Percentiles rank a stretch among this genome's conserved stretches.
These are phyloP conservation scores for Babylonia areolata DNA, from an alignment of 1,140 invertebrate genomes.

Conservation along the genomic window DNA sequence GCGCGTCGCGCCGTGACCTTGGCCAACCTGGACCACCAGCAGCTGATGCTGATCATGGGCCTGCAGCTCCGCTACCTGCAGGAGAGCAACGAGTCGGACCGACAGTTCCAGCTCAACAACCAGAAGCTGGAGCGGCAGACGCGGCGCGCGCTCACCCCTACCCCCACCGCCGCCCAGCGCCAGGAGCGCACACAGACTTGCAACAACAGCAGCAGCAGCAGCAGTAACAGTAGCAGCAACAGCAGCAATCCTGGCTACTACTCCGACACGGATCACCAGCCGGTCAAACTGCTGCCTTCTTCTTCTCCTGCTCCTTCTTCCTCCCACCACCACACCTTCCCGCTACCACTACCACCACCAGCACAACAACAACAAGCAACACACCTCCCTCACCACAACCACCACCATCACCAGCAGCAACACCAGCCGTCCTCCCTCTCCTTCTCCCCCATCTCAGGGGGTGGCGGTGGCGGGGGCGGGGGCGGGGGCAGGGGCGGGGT, in stretches of 20 bases:
- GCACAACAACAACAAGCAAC: too few species aligned
- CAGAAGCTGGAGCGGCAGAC: slow-evolving; percentile 26
- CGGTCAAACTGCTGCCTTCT: slow-evolving; percentile 57
- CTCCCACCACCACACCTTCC: slow-evolving; percentile 33
- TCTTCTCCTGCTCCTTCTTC: slow-evolving; percentile 55
- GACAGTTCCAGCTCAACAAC: background rate
- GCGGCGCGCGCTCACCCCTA: slow-evolving; percentile 42
- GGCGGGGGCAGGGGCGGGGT: too few species aligned
- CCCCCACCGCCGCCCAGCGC: slow-evolving; percentile 41
- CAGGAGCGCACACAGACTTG: slow-evolving; percentile 40
- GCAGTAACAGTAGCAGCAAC: slow-evolving; percentile 3
- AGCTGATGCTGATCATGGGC: slow-evolving; percentile 67
- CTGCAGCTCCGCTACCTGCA: slow-evolving; percentile 68
- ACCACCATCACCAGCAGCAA: too few species aligned
- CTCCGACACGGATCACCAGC: background rate
- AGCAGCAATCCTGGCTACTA: background rate
- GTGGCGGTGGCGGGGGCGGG: too few species aligned
- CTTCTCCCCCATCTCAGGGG: too few species aligned
- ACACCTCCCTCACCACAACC: too few species aligned
- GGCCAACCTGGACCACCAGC: slow-evolving; percentile 65
- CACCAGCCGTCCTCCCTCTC: slow-evolving; percentile 60
- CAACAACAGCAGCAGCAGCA: slow-evolving; percentile 19
- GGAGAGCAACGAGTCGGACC: slow-evolving; percentile 48
- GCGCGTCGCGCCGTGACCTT: slow-evolving; percentile 64
- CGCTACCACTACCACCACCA: background rate